A percentile compares a stretch with the other conserved stretches of the same genome.
These are phyloP conservation scores for Ommatoiulus sabulosus DNA, from an alignment of 2,888 invertebrate genomes.

Conservation along the genomic window DNA sequence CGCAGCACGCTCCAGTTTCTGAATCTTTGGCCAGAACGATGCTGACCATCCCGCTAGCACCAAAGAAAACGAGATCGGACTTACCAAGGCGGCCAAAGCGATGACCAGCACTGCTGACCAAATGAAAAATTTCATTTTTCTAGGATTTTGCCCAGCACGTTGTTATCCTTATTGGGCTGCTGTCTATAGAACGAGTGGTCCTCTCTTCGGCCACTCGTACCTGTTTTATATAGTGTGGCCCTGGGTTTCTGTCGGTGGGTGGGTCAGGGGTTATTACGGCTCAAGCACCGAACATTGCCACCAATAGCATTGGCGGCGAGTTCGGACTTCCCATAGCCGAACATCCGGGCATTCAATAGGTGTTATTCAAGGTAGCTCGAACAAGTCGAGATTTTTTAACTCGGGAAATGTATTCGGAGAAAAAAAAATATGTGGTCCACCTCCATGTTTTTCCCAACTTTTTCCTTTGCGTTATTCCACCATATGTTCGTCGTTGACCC, in stretches of 20 bases:
- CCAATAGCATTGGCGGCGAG: not conserved
- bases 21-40: not conserved
- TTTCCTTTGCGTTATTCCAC: not conserved
- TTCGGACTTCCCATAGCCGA: conserved; percentile 9
- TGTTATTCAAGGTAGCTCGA: conserved; percentile 20
- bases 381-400: not conserved
- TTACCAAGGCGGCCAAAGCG: not conserved
- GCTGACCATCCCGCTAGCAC: not conserved
- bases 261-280: conserved; percentile 27
- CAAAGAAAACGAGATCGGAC: not conserved
- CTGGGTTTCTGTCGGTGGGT: conserved; percentile 6
- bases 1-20: not conserved
- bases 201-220: not conserved
- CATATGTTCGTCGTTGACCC: not conserved
- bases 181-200: not conserved
- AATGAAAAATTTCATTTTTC: not conserved
- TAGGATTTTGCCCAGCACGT: not conserved
- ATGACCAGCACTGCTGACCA: conserved; percentile 36
- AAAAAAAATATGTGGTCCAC: not conserved
- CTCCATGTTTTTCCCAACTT: not conserved
- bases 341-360: conserved; percentile 17
- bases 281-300: not conserved
- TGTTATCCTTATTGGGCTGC: not conserved
- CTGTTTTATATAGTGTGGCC: conserved; percentile 19
- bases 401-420: not conserved